A percentile compares a stretch with the other conserved stretches of the same genome.
Evolutionary conservation across 2,797 vertebrate species (phyloP).

Genomic region (Enteromius thamalakanensis): DNA sequence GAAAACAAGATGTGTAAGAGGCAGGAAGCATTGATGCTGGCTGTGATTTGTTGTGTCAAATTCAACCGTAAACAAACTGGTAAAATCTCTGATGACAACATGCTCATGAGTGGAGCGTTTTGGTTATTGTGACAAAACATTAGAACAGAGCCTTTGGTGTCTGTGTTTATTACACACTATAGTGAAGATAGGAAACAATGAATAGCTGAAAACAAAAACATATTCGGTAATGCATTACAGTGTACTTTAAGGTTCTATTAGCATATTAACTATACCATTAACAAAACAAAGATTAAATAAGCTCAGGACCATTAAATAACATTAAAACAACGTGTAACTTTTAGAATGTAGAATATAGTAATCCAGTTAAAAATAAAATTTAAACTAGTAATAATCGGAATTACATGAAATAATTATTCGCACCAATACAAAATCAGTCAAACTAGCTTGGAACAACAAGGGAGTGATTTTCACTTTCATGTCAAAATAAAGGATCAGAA

Average conservation of each 20-base stretch:
- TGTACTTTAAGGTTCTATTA: background rate
- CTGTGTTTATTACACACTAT: background rate
- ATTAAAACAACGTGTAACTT: background rate
- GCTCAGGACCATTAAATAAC: background rate
- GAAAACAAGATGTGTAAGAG: constrained; percentile 19
- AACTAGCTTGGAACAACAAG: too few species aligned
- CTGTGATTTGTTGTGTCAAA: constrained; percentile 25
- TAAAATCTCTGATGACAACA: constrained; percentile 32
- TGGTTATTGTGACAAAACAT: background rate
- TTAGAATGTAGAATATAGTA: background rate
- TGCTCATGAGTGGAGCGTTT: background rate
- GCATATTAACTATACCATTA: background rate
- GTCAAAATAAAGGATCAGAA: too few species aligned
- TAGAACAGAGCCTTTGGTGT: background rate
- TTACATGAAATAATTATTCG: background rate
- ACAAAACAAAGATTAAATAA: background rate
- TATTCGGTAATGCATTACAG: background rate
- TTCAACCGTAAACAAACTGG: constrained; percentile 33
- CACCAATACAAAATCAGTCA: background rate
- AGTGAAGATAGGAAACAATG: background rate
- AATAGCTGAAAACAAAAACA: background rate
- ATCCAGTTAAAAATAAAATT: background rate
- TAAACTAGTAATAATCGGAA: background rate
- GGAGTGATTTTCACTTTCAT: too few species aligned
- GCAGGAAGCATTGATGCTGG: constrained; percentile 17